These are phyloP conservation scores for Oostethus manadensis DNA, from an alignment of 2,113 vertebrate genomes.

Conservation along the genomic window DNA sequence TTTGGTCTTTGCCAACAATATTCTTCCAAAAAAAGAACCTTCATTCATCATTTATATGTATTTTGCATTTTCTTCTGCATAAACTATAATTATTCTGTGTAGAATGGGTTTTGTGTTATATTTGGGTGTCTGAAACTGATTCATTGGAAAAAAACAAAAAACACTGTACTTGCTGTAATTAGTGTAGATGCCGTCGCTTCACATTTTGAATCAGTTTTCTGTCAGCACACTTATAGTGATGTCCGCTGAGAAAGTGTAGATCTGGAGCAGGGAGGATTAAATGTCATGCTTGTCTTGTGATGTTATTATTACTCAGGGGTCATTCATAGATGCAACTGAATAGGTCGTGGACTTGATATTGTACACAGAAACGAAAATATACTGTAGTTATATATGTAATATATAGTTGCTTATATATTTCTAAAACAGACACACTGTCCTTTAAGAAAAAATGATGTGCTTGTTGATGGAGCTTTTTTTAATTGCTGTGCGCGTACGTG, in stretches of 20 bases:
- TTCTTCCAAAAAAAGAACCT: no score
- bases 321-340: background rate
- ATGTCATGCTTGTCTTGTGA: background rate
- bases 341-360: background rate
- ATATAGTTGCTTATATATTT: no score
- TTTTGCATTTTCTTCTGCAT: no score
- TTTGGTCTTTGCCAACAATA: no score
- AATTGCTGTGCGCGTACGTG: background rate
- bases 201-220: conserved; percentile 15
- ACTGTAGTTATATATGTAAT: background rate
- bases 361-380: conserved; percentile 1
- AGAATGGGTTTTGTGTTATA: no score
- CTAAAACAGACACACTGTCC: background rate
- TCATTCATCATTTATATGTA: no score
- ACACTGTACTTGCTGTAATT: conserved; percentile 16
- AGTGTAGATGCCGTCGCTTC: conserved; percentile 34
- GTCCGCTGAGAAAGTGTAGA: background rate
- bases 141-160: no score
- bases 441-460: background rate
- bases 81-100: no score
- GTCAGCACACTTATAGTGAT: background rate
- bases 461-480: background rate
- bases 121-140: no score
- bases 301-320: conserved; percentile 11
- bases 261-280: conserved; percentile 4